Conservation (phyloP, 1,140 invertebrate species). For the Alviniconcha marisindica region DNA sequence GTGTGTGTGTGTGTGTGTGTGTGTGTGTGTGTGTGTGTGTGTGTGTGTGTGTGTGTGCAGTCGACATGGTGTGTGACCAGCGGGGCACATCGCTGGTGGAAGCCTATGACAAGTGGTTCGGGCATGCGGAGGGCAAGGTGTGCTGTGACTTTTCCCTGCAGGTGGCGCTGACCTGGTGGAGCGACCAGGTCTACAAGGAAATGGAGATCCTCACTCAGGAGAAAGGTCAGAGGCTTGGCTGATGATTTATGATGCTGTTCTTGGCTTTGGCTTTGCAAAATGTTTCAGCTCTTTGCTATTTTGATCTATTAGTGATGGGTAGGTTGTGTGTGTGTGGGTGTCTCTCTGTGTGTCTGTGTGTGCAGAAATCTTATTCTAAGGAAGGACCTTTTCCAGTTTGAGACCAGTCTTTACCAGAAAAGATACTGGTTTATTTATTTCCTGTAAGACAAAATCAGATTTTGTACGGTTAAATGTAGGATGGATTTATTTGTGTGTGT, state of each 20-base stretch:
- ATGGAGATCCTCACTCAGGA: constrained; percentile 80
- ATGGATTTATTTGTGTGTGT: neutral
- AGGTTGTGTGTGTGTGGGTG: no score
- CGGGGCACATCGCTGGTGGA: constrained; percentile 91
- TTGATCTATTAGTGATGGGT: no score
- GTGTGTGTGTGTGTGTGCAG: constrained; percentile 77
- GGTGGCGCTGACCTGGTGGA: constrained; percentile 94
- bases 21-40: neutral
- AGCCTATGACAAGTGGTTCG: constrained; percentile 92
- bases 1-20: no score
- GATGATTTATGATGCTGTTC: no score
- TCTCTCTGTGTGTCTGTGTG: no score
- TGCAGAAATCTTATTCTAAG: no score
- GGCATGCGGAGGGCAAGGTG: constrained; percentile 94
- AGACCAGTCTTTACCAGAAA: no score
- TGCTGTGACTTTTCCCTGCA: constrained; percentile 98
- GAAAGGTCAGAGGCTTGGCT: constrained; percentile 75
- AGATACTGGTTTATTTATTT: no score
- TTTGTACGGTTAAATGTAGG: neutral
- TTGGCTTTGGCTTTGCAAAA: no score
- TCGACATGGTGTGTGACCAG: constrained; percentile 91
- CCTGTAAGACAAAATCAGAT: no score
- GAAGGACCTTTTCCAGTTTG: no score
- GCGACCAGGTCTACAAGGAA: constrained; percentile 78
- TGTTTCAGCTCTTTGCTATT: no score